A percentile compares a stretch with the other conserved stretches of the same genome.
Evolutionary conservation across 2,888 invertebrate species (phyloP).

Genomic region (Temnothorax rugatulus): DNA sequence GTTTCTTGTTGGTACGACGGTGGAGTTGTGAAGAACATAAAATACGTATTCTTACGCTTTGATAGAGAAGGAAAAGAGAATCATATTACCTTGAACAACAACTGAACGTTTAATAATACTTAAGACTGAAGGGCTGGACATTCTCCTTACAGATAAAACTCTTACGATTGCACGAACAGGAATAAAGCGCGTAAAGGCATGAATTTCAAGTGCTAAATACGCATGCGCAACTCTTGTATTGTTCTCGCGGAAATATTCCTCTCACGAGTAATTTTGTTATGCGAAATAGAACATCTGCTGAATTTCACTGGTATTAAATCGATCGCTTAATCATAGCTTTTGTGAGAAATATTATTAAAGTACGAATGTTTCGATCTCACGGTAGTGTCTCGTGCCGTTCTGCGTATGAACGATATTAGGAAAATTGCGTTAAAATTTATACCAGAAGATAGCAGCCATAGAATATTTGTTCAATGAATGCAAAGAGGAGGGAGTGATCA

Average conservation of each 20-base stretch:
- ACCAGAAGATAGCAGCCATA: not conserved
- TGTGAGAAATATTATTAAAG: not conserved
- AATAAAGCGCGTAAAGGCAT: not conserved
- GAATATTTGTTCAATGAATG: not conserved
- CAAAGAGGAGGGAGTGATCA: not conserved
- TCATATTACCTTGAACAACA: not conserved
- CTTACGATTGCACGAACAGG: not conserved
- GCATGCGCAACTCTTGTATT: not conserved
- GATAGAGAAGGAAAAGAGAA: not conserved
- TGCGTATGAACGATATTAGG: not conserved
- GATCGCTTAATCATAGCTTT: not conserved
- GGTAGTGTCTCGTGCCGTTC: not conserved
- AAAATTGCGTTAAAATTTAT: not conserved
- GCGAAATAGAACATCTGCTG: not conserved
- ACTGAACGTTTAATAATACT: not conserved
- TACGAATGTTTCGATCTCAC: not conserved
- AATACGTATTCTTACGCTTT: not conserved
- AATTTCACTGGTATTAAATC: constrained; percentile 4
- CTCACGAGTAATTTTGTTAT: not conserved
- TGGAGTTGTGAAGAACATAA: not conserved
- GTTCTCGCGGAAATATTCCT: not conserved
- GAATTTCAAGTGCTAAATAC: not conserved
- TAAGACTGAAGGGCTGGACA: not conserved
- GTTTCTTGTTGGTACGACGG: not conserved
- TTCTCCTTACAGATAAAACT: not conserved